Base-by-base conservation (phyloP, 2,888 invertebrate species). In the Microctonus aethiopoides region DNA sequence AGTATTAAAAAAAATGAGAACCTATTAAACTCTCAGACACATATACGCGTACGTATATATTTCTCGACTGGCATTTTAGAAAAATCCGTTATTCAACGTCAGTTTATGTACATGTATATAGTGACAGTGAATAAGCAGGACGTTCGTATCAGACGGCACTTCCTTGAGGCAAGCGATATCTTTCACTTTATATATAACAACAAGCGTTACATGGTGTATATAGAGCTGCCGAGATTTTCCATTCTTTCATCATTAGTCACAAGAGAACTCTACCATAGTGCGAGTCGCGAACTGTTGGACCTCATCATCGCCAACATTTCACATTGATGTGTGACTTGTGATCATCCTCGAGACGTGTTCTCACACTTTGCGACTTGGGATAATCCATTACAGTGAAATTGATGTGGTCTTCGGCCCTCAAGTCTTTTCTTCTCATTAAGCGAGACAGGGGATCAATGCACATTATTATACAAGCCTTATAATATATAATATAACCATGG, bases 111-210 rank as follows among this genome's bases (percentile, higher is more conserved):
- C 32, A 41, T 41, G 4, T 34, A 60, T 54, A 20, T 46, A 36
- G 36, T 62, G 66, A 75, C 76, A 72, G 73, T 83, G 83, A 85
- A 83, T 82, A 81, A 82, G 84, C 86, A 85, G 86, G 85, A 86
- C 84, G 85, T 84, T 79, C 78, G 80, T 83, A 83, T 83, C 82
- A 83, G 82, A 78, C 76, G 78, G 76, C 69, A 86, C 85, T 86
- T 86, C 86, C 86, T 86, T 82, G 79, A 79, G 80, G 75, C 77
- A 70, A 63, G 79, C 72, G 81, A 82, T 84, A 85, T 82, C 81
- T 77, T 16, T 7, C 46, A 9, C 16, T 46, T 46, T 46, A 46
- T 46, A 46, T 46, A 46, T 16, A 46, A 16, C 46, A 16, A 16
- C 73, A 64, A 61, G 54, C 64, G 67, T 32, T 22, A 36, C 59